A percentile compares a stretch with the other conserved stretches of the same genome.
phyloP scores from a whole-genome alignment of 2,888 invertebrate species.

The Heliconius ethilla region DNA sequence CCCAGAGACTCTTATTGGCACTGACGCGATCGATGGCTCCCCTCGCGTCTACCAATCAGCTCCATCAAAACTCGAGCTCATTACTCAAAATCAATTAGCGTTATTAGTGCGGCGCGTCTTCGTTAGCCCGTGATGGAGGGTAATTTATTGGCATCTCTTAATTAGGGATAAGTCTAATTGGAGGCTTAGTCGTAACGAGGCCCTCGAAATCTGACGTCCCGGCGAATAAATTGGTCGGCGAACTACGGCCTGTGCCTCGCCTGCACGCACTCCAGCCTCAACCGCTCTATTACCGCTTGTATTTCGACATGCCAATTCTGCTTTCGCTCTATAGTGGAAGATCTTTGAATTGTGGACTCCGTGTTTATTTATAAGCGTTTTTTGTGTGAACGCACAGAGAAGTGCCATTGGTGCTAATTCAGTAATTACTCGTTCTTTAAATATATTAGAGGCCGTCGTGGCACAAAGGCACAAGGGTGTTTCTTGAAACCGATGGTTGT shows the following conservation, averaged over 20 bases:
- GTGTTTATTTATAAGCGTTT: slow-evolving; percentile 16
- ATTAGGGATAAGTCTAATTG: slow-evolving; percentile 84
- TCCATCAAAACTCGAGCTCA: slow-evolving; percentile 81
- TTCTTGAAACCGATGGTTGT: too few species aligned
- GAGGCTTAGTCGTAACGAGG: slow-evolving; percentile 83
- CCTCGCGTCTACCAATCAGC: slow-evolving; percentile 69
- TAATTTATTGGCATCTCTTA: slow-evolving; percentile 84
- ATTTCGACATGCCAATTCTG: slow-evolving; percentile 49
- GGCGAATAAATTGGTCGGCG: slow-evolving; percentile 78
- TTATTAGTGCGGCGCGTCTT: slow-evolving; percentile 82
- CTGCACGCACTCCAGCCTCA: slow-evolving; percentile 61
- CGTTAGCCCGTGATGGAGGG: slow-evolving; percentile 83
- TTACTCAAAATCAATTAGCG: slow-evolving; percentile 83
- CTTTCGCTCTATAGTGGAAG: slow-evolving; percentile 24
- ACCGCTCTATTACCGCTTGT: slow-evolving; percentile 66
- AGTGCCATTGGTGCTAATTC: slow-evolving; percentile 12
- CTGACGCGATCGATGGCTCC: slow-evolving; percentile 59
- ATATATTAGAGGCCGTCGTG: neutral
- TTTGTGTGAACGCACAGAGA: slow-evolving; percentile 7
- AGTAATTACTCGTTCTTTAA: slow-evolving; percentile 2
- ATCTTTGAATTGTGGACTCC: slow-evolving; percentile 24
- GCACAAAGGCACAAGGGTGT: too few species aligned
- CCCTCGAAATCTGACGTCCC: slow-evolving; percentile 82
- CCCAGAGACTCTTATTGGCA: slow-evolving; percentile 41
- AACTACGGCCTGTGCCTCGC: slow-evolving; percentile 49